Conservation (phyloP, 2,888 invertebrate genomes). For the Platynereis dumerilii region DNA sequence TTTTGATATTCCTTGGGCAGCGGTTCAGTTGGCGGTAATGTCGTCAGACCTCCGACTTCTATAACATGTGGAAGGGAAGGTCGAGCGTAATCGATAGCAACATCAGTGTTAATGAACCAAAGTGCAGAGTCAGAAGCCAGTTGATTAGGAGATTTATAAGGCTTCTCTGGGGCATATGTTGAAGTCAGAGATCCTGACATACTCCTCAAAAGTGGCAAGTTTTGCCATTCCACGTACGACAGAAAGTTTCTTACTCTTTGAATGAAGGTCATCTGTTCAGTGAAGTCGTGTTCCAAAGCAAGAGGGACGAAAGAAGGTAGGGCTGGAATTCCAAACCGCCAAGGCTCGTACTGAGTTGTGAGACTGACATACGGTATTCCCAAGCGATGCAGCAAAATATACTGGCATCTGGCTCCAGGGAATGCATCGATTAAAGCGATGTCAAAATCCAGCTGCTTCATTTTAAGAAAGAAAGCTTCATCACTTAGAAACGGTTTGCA, state of each 20-base stretch:
- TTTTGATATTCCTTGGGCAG: conserved; percentile 29
- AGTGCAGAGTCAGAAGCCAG: conserved; percentile 25
- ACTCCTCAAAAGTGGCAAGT: not conserved
- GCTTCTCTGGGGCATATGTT: conserved; percentile 6
- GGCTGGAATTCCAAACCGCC: not conserved
- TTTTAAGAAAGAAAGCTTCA: not conserved
- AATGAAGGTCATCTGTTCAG: conserved; percentile 5
- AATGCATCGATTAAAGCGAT: conserved; percentile 22
- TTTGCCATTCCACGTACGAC: not conserved
- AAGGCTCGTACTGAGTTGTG: conserved; percentile 4
- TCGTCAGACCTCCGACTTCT: conserved; percentile 37
- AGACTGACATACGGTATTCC: conserved; percentile 24
- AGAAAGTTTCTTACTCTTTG: conserved; percentile 8
- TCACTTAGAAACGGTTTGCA: not conserved
- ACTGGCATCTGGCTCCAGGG: conserved; percentile 1
- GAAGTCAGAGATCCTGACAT: not conserved
- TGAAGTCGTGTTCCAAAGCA: not conserved
- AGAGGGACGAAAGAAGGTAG: conserved; percentile 7
- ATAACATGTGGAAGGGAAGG: no score
- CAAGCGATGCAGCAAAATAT: conserved; percentile 22
- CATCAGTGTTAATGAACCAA: conserved; percentile 36
- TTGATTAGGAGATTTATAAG: not conserved
- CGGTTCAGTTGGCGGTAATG: conserved; percentile 24
- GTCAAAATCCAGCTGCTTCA: conserved; percentile 18
- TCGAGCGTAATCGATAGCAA: conserved; percentile 35